A percentile compares a stretch with the other conserved stretches of the same genome.
phyloP scores from a whole-genome alignment of 2,113 vertebrate species.

The Caranx melampygus region DNA sequence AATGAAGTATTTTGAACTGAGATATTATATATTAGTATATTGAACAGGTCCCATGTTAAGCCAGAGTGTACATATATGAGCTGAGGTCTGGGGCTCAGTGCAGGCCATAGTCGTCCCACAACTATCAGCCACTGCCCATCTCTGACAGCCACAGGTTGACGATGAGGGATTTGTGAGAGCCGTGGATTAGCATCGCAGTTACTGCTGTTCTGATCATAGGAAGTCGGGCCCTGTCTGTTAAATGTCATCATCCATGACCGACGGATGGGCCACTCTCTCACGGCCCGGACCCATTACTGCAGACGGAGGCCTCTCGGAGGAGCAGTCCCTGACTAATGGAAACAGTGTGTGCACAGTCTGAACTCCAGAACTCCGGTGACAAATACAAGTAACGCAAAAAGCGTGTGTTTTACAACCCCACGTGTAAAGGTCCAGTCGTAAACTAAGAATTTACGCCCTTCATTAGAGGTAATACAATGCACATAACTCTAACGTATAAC shows the following conservation, averaged over 20 bases:
- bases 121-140: slow-evolving; percentile 32
- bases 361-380: slow-evolving; percentile 80
- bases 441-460: slow-evolving; percentile 87
- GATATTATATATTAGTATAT: neutral
- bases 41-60: slow-evolving; percentile 21
- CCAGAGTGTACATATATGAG: slow-evolving; percentile 5
- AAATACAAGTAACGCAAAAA: slow-evolving; percentile 84
- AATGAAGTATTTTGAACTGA: slow-evolving; percentile 16
- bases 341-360: slow-evolving; percentile 82
- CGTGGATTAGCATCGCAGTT: slow-evolving; percentile 68
- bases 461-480: slow-evolving; percentile 89
- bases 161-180: slow-evolving; percentile 63
- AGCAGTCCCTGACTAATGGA: slow-evolving; percentile 83
- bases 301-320: slow-evolving; percentile 71
- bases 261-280: slow-evolving; percentile 70
- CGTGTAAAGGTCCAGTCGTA: slow-evolving; percentile 84
- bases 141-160: slow-evolving; percentile 37
- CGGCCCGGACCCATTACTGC: slow-evolving; percentile 68
- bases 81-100: slow-evolving; percentile 25
- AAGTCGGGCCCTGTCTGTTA: slow-evolving; percentile 77
- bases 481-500: slow-evolving; percentile 87
- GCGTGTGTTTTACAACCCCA: slow-evolving; percentile 85
- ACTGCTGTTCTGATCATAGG: slow-evolving; percentile 70
- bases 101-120: slow-evolving; percentile 41
- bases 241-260: slow-evolving; percentile 78